Evolutionary conservation across 2,113 vertebrate genomes (phyloP), one percentile per base, ranked within the genome.

Genomic region (Equus przewalskii): DNA sequence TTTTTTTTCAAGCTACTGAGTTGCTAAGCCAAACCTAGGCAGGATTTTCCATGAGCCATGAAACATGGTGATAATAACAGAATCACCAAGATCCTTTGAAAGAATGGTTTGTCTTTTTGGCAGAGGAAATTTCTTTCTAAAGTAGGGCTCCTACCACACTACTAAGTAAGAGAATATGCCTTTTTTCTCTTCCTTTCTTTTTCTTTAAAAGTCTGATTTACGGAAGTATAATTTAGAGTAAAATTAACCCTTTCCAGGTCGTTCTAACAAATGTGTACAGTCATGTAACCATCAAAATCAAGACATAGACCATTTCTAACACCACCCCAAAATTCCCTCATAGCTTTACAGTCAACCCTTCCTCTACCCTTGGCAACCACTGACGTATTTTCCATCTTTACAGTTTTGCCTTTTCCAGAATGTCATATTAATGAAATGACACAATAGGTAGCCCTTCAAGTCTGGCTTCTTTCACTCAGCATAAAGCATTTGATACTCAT

Each of bases 1-100:
- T 67, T 60, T 21, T 33, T 54, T 22, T 41, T 7, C 54, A 97
- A 94, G 60, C 28, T 76, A 54, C 22, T 93, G 64, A 87, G 36
- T 33, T 93, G 44, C n/a, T 79, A 93, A 22, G 87, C 7, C 72
- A 96, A 96, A 96, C 13, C 6, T 46, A 87, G 46, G 18, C 6
- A 86, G 36, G 76, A 93, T 75, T 69, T 82, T 73, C 79, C 33
- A 73, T 64, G 26, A 70, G 26, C 49, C 2, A 51, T 15, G 14
- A 89, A 24, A 64, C 41, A 88, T 0, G 13, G 28, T 69, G 30
- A 70, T 64, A 92, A 91, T 70, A 14, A 76, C 46, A 90, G 72
- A 92, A 72, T 58, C 24, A 56, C 46, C n/a, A 62, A 81, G 33
- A 65, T 11, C 15, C 83, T 64, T 7, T 70, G 58, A 87, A 94